Evolutionary conservation across 2,113 vertebrate genomes (phyloP).

Genomic region (Pionites leucogaster): DNA sequence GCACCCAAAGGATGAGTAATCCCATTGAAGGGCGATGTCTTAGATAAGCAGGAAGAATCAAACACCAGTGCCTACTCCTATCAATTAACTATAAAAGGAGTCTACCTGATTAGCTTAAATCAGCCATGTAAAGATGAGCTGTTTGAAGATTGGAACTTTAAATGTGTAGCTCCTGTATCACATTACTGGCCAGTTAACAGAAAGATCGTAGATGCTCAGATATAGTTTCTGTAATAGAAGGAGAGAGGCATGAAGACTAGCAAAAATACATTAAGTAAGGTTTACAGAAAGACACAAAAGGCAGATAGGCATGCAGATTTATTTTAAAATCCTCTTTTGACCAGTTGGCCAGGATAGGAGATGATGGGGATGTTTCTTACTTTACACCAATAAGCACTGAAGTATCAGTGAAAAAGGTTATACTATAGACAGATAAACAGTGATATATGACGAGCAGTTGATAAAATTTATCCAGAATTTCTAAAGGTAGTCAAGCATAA

Average conservation of each 20-base stretch:
- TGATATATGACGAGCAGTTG: not conserved
- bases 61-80: not conserved
- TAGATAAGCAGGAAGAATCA: not conserved
- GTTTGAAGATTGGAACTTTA: slow-evolving; percentile 51
- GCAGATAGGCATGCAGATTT: not conserved
- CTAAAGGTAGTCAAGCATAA: not conserved
- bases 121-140: slow-evolving; percentile 44
- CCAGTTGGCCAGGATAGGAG: not conserved
- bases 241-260: not conserved
- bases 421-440: not conserved
- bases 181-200: slow-evolving; percentile 32
- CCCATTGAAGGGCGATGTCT: not conserved
- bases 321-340: not conserved
- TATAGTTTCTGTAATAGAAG: not conserved
- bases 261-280: not conserved
- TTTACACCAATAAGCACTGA: not conserved
- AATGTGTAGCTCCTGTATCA: slow-evolving; percentile 16
- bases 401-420: not conserved
- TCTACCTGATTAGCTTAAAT: slow-evolving; percentile 47
- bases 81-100: slow-evolving; percentile 48
- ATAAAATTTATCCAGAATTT: not conserved
- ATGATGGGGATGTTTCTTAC: not conserved
- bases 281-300: not conserved
- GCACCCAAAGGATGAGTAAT: slow-evolving; percentile 5
- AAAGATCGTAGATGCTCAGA: not conserved